Evolutionary conservation across 1,140 invertebrate species (phyloP).

Genomic region (Heterodera carotae): DNA sequence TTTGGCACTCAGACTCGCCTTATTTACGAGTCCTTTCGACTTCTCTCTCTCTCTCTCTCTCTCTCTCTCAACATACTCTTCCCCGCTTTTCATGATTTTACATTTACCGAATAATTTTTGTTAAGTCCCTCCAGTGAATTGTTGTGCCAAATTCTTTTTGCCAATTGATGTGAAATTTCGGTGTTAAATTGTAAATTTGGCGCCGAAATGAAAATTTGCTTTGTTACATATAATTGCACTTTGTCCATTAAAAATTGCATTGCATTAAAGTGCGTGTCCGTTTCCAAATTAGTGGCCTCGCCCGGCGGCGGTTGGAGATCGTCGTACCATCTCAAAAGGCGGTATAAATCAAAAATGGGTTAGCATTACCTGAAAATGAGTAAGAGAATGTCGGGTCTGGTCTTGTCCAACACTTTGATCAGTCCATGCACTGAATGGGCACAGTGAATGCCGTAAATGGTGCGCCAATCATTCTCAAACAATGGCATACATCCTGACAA

Average conservation of each 20-base stretch:
- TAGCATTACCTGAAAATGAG: background rate
- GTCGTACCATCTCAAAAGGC: conserved; percentile 8
- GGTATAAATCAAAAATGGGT: background rate
- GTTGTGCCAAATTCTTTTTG: conserved; percentile 2
- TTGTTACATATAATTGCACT: background rate
- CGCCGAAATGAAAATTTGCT: background rate
- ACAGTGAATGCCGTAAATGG: conserved; percentile 1
- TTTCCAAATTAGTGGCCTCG: background rate
- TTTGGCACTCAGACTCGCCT: too few species aligned
- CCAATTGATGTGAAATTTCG: conserved; percentile 14
- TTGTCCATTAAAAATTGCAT: background rate
- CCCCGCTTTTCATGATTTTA: background rate
- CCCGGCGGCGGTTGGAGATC: background rate
- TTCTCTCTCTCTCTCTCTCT: too few species aligned
- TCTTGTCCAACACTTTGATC: background rate
- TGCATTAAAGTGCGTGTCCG: background rate
- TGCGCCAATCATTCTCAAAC: conserved; percentile 8
- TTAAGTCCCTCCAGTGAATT: background rate
- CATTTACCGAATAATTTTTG: background rate
- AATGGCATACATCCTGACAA: conserved; percentile 12
- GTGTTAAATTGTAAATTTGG: conserved; percentile 4
- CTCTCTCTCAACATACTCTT: too few species aligned
- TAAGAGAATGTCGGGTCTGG: background rate
- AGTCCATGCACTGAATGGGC: background rate
- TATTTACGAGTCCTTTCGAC: too few species aligned